Evolutionary conservation across 2,888 invertebrate species (phyloP), one percentile per base, ranked within the genome.

Genomic region (Orthosia gracilis): DNA sequence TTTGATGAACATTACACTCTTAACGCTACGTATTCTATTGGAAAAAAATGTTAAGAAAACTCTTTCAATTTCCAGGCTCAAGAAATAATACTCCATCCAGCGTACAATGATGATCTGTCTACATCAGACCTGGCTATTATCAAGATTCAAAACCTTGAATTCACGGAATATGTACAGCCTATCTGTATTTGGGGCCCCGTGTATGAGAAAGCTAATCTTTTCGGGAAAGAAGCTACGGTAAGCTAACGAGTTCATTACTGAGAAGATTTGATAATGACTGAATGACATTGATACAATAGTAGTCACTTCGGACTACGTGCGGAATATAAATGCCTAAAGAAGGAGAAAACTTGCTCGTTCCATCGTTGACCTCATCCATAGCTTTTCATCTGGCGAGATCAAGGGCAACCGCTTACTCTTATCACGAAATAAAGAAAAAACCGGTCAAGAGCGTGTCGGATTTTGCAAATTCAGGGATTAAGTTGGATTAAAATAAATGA

Each of bases 181-280:
- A 93, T 96, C 76, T 96, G 96, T 76, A 69, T 96, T 52, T 96
- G 95, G 95, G 96, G 96, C 4, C 96, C 96, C 2, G 91, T 92
- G 13, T 95, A 94, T 82, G 92, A 95, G 49, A 96, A 96, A 86
- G 87, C 83, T 11, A 87, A 86, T 49, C 83, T 96, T 0, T 90
- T 91, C 83, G 94, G 93, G 54, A 90, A 88, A 68, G 91, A 93
- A 84, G 95, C 94, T 15, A 92, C 91, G 84, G 96, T 96, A 88
- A 89, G 90, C 85, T 40, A 7, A 45, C 0, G 15, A 21, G 12
- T 67, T 21, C 13, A 15, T 45, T 66, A n/a, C 1, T 23, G 7
- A 26, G 9, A 17, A n/a, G 4, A 21, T n/a, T 3, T 12, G 15
- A 13, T 4, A 40, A 4, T 26, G 26, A 26, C 26, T 3, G 26